Conservation (phyloP, 35 echinoderm and acorn worm genomes). For the Eucidaris tribuloides region DNA sequence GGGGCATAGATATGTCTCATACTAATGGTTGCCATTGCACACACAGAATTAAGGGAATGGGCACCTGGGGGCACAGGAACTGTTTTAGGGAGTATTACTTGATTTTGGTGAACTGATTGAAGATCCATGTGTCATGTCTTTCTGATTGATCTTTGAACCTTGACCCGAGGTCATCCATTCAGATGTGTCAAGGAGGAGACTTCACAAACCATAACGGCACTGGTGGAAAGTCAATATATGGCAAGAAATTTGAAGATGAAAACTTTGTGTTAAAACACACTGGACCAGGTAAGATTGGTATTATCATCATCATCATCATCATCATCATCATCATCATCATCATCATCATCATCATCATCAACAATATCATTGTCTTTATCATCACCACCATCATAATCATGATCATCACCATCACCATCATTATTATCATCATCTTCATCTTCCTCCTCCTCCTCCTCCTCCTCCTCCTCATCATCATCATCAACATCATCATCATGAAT, state of each 20-base stretch:
- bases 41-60: too few relatives aligned
- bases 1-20: too few relatives aligned
- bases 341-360: background rate
- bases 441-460: too few relatives aligned
- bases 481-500: conserved; percentile 2
- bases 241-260: conserved; percentile 98
- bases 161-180: background rate
- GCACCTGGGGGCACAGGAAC: too few relatives aligned
- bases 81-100: too few relatives aligned
- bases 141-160: background rate
- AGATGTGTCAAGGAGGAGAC: conserved; percentile 99
- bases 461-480: background rate
- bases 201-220: conserved; percentile 99
- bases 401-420: conserved; percentile 6
- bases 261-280: conserved; percentile 97
- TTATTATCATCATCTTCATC: conserved; percentile 2
- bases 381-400: too few relatives aligned
- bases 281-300: conserved; percentile 65
- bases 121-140: background rate
- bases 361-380: too few relatives aligned
- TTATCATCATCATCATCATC: conserved; percentile 5
- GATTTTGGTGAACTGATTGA: background rate
- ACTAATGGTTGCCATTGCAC: too few relatives aligned
- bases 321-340: background rate
- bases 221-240: conserved; percentile 97